A percentile compares a stretch with the other conserved stretches of the same genome.
Evolutionary conservation across 35 echinoderm and acorn worm genomes (phyloP).

Genomic region (Heliocidaris tuberculata): DNA sequence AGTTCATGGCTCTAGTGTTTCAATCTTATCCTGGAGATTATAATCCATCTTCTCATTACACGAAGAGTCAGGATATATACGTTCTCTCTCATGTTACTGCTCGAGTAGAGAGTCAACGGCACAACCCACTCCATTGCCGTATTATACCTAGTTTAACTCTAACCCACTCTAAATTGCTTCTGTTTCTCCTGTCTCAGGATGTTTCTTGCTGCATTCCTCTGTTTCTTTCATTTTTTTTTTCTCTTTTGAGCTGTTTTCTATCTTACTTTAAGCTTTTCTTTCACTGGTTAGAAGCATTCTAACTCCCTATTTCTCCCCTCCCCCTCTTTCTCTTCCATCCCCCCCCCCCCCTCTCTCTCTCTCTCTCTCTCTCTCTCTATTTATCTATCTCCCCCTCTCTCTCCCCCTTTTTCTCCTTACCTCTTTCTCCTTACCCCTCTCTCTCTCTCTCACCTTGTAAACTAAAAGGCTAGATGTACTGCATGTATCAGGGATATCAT

Average conservation of each 20-base stretch:
- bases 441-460: not conserved
- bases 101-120: not conserved
- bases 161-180: not conserved
- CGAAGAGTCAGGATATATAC: not conserved
- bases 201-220: too few species aligned
- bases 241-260: too few species aligned
- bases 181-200: not conserved
- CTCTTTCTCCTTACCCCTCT: not conserved
- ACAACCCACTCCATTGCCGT: not conserved
- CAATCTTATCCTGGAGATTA: not conserved
- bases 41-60: not conserved
- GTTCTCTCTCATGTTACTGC: not conserved
- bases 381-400: too few species aligned
- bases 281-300: too few species aligned
- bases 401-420: too few species aligned
- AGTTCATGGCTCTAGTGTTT: conserved; percentile 16
- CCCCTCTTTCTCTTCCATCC: too few species aligned
- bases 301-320: too few species aligned
- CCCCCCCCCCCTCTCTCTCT: too few species aligned
- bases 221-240: too few species aligned
- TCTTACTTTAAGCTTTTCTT: too few species aligned
- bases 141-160: not conserved
- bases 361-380: too few species aligned
- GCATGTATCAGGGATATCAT: not conserved
- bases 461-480: too few species aligned